These are phyloP conservation scores for Scrobipalpa costella DNA, from an alignment of 2,888 invertebrate genomes.

Conservation along the genomic window DNA sequence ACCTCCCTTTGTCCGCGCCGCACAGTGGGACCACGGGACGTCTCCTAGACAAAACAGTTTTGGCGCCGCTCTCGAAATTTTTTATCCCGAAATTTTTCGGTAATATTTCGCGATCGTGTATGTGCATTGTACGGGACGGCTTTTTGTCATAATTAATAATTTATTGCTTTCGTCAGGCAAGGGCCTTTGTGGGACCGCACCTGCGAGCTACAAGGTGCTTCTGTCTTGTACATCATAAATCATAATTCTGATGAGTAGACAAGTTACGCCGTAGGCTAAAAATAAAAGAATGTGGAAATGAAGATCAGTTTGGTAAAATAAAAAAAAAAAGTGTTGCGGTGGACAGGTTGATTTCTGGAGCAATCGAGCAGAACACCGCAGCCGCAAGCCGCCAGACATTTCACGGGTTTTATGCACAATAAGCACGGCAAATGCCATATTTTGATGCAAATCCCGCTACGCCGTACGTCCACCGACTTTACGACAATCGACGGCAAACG, in stretches of 20 bases:
- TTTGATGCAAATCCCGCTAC: slow-evolving; percentile 64
- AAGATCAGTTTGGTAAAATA: slow-evolving; percentile 40
- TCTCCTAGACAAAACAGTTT: slow-evolving; percentile 72
- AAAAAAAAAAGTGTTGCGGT: slow-evolving; percentile 47
- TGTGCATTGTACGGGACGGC: slow-evolving; percentile 58
- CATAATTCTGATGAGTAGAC: slow-evolving; percentile 45
- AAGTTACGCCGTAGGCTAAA: slow-evolving; percentile 17
- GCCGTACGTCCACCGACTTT: slow-evolving; percentile 58
- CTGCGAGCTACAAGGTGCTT: slow-evolving; percentile 70
- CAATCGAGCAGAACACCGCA: slow-evolving; percentile 60
- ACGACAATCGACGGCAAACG: slow-evolving; percentile 60
- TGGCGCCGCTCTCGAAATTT: slow-evolving; percentile 72
- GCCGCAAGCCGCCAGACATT: slow-evolving; percentile 52
- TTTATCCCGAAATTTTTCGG: slow-evolving; percentile 41
- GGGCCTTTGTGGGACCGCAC: slow-evolving; percentile 64
- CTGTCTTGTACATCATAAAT: slow-evolving; percentile 67
- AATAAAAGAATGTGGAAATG: slow-evolving; percentile 21
- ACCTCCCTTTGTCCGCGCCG: slow-evolving; percentile 60
- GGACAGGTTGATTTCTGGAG: slow-evolving; percentile 51
- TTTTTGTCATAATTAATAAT: slow-evolving; percentile 80
- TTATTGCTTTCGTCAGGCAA: slow-evolving; percentile 68
- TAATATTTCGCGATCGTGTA: slow-evolving; percentile 58
- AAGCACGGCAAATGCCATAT: slow-evolving; percentile 57
- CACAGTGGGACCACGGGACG: slow-evolving; percentile 65
- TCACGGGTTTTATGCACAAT: slow-evolving; percentile 57